phyloP scores from a whole-genome alignment of 2,797 vertebrate species.

The Pogonophryne albipinna region DNA sequence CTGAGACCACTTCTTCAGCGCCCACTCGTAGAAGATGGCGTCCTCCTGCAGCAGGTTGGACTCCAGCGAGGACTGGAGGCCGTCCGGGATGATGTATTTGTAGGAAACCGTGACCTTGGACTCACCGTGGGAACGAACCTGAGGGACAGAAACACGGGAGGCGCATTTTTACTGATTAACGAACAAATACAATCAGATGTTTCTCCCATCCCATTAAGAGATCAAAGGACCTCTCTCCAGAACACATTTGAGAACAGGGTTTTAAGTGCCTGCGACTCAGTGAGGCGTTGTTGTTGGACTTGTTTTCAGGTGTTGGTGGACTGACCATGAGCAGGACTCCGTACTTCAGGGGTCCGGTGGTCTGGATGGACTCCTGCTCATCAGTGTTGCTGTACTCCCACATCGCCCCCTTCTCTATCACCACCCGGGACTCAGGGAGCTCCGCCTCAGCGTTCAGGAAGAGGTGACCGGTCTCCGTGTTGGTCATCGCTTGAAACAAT shows the following conservation, averaged over 20 bases:
- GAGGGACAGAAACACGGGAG: neutral
- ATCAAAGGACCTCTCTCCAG: too few relatives aligned
- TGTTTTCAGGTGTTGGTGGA: neutral
- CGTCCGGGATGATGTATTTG: conserved; percentile 95
- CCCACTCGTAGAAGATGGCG: conserved; percentile 91
- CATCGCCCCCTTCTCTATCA: conserved; percentile 93
- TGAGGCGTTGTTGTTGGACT: too few relatives aligned
- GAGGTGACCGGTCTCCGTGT: conserved; percentile 89
- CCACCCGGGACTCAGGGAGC: conserved; percentile 86
- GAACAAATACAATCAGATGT: neutral
- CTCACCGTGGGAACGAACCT: conserved; percentile 90
- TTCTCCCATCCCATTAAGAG: too few relatives aligned
- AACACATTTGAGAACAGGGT: too few relatives aligned
- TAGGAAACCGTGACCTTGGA: conserved; percentile 94
- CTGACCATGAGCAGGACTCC: conserved; percentile 88
- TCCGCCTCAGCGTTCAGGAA: conserved; percentile 91
- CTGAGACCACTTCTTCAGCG: conserved; percentile 96
- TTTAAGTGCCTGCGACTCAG: too few relatives aligned
- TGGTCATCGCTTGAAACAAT: conserved; percentile 88
- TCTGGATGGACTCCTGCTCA: conserved; percentile 90
- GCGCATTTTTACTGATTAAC: neutral
- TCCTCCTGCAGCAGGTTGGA: conserved; percentile 94
- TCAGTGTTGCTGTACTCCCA: conserved; percentile 93
- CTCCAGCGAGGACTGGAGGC: conserved; percentile 88
- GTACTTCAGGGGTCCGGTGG: conserved; percentile 89